Base-by-base conservation (phyloP, 1,140 invertebrate genomes). In the Stegodyphus dumicola region DNA sequence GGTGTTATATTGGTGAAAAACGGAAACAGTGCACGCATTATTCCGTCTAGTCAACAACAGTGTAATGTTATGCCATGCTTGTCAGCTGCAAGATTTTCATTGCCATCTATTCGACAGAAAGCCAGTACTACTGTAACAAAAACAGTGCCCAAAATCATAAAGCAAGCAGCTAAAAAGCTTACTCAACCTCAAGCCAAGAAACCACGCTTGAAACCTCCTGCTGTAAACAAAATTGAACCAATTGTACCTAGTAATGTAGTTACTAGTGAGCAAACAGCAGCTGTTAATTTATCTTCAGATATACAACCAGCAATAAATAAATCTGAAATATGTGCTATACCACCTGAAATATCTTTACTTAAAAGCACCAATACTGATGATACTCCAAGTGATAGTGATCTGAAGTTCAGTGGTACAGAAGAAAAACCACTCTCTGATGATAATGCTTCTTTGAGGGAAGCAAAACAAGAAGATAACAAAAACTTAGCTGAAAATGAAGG, bases 1-100 rank as follows among this genome's bases (percentile, higher is more conserved):
- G 74, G 73, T n/a, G 54, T 85, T 49, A 76, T 85, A 7, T 56
- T 85, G 67, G 74, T 85, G n/a, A 85, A 85, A 69, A 85, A 77
- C 76, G 81, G 81, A 2, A 76, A 76, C 18, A 74, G 52, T 54
- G 70, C 81, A 56, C 81, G 77, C 76, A 76, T 85, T 69, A 85
- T 85, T 70, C 66, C 54, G 13, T 13, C 33, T 18, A 18, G 49
- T 74, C 79, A 76, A 49, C 71, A 53, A 3, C 53, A 60, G 11
- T n/a, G 15, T n/a, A 56, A 17, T 18, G n/a, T 69, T 54, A 33
- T 77, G n/a, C 48, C 33, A n/a, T 56, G 52, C 17, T 54, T 74
- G 11, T 53, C 71, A 54, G 49, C 13, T 7, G n/a, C 71, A 54
- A 74, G 13, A 15, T 11, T 51, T 17, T 15, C 69, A 11, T 9